Percentiles rank a stretch among this genome's conserved stretches.
Evolutionary conservation across 2,888 invertebrate species (phyloP).

Genomic region (Mythimna albipuncta): DNA sequence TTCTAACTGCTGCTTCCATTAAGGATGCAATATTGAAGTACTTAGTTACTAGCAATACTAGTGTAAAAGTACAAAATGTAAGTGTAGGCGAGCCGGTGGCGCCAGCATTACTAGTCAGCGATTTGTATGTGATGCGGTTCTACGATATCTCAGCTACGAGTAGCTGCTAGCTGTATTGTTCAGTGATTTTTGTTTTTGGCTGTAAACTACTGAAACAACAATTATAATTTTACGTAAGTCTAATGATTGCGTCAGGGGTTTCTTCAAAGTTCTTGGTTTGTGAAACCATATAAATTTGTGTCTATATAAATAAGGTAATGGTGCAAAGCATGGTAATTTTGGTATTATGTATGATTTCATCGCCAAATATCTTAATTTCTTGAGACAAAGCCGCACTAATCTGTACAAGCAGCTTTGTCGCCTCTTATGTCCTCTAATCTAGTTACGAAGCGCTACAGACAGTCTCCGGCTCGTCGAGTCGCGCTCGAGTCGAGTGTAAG

Average conservation of each 20-base stretch:
- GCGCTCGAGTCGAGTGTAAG: conserved; percentile 58
- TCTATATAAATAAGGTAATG: conserved; percentile 80
- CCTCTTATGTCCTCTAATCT: conserved; percentile 46
- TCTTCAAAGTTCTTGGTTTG: conserved; percentile 71
- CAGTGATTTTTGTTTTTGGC: conserved; percentile 74
- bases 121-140: conserved; percentile 63
- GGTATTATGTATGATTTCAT: conserved; percentile 70
- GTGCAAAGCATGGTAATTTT: conserved; percentile 80
- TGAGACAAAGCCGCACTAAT: conserved; percentile 59
- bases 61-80: conserved; percentile 74
- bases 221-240: conserved; percentile 71
- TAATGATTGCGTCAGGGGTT: conserved; percentile 66
- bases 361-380: conserved; percentile 63
- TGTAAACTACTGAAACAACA: conserved; percentile 70
- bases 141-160: conserved; percentile 71
- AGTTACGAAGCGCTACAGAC: conserved; percentile 51
- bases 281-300: conserved; percentile 75
- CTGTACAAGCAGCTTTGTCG: conserved; percentile 63
- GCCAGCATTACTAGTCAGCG: conserved; percentile 81
- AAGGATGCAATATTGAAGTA: conserved; percentile 48
- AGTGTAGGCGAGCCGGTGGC: conserved; percentile 41
- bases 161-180: conserved; percentile 73
- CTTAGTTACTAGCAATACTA: conserved; percentile 63
- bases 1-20: conserved; percentile 29
- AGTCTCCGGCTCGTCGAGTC: conserved; percentile 45